phyloP scores from a whole-genome alignment of 2,888 invertebrate species.

The Geophilus truncorum region DNA sequence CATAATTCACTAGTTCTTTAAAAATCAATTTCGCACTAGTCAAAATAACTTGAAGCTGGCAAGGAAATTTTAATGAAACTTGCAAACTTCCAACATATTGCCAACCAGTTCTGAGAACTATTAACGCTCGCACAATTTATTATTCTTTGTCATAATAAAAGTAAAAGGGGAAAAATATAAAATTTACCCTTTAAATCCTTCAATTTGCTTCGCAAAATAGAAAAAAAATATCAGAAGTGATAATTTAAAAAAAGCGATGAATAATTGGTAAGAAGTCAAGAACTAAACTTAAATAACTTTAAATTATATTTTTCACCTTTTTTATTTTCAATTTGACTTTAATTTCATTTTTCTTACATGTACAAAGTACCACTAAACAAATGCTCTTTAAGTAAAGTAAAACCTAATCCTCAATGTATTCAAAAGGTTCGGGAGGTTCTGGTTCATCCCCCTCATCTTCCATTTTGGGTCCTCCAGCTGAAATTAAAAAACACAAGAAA shows the following conservation, averaged over 20 bases:
- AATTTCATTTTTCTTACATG: too few relatives aligned
- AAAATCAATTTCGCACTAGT: neutral
- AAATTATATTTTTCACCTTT: too few relatives aligned
- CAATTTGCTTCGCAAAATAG: neutral
- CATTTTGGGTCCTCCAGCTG: constrained; percentile 48
- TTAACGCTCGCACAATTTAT: neutral
- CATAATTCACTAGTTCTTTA: neutral
- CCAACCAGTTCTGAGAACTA: neutral
- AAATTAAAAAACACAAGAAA: constrained; percentile 9
- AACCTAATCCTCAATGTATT: constrained; percentile 69
- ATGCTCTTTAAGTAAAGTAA: neutral
- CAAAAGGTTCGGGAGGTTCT: constrained; percentile 95
- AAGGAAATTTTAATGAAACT: neutral
- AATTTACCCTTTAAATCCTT: neutral
- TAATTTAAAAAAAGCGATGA: neutral
- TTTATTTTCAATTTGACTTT: too few relatives aligned
- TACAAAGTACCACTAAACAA: neutral
- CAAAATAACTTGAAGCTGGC: neutral
- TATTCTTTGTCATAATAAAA: neutral
- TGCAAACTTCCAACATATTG: neutral
- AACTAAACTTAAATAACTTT: neutral
- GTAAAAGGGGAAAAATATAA: neutral
- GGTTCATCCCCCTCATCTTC: constrained; percentile 92
- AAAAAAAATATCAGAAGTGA: too few relatives aligned
- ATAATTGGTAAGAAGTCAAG: neutral